Evolutionary conservation across 2,797 vertebrate species (phyloP).

Genomic region (Meriones psammophilus): DNA sequence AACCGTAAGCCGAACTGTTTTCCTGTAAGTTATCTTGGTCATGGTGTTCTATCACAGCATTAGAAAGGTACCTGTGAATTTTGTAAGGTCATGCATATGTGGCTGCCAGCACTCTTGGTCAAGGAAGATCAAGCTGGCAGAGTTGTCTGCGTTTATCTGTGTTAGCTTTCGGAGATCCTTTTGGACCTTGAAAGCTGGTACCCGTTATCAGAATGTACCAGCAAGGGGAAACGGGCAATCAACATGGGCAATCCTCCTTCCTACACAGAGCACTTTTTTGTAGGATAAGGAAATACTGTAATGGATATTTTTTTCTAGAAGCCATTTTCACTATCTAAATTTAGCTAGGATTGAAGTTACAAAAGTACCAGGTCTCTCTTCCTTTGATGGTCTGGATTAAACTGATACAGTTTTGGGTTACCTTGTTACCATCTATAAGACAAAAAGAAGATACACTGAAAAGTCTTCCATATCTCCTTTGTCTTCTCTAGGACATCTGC

Average conservation of each 20-base stretch:
- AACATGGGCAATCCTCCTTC: neutral
- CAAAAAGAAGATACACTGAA: neutral
- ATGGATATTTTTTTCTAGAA: neutral
- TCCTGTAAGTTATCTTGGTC: neutral
- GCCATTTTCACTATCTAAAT: neutral
- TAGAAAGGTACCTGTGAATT: neutral
- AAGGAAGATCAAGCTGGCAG: neutral
- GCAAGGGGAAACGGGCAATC: neutral
- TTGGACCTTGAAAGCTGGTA: neutral
- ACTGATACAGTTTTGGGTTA: neutral
- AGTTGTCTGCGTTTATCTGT: neutral
- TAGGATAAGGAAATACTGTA: neutral
- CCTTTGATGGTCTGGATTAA: neutral
- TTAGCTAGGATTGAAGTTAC: neutral
- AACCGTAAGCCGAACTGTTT: neutral
- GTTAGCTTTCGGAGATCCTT: neutral
- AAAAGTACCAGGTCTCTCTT: neutral
- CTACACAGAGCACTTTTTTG: neutral
- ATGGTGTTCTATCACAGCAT: neutral
- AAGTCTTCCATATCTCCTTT: neutral
- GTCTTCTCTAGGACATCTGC: neutral
- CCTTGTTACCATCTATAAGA: neutral
- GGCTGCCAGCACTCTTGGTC: neutral
- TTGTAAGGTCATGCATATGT: neutral
- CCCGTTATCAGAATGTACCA: neutral